A percentile compares a stretch with the other conserved stretches of the same genome.
Conservation (phyloP, 2,888 invertebrate genomes). For the Drosophila neotestacea region DNA sequence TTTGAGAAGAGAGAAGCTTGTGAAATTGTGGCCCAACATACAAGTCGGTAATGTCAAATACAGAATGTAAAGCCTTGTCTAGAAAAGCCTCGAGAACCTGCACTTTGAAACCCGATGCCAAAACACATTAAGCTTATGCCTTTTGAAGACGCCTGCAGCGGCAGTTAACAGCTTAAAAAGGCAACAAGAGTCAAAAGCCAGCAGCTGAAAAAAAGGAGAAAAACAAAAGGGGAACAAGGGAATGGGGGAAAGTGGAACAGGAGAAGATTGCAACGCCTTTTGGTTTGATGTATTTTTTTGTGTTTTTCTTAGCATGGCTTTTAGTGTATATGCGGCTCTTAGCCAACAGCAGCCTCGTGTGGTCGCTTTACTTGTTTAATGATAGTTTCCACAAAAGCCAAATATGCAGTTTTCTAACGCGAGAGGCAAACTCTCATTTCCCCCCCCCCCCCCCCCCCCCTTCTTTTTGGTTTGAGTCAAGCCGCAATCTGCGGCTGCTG, state of each 20-base stretch:
- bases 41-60: constrained; percentile 58
- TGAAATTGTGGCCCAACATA: constrained; percentile 40
- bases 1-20: constrained; percentile 7
- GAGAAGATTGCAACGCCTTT: constrained; percentile 19
- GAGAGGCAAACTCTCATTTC: not conserved
- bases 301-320: constrained; percentile 38
- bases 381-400: constrained; percentile 74
- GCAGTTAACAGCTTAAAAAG: constrained; percentile 67
- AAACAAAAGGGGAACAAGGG: not conserved
- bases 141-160: constrained; percentile 59
- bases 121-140: constrained; percentile 68
- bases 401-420: constrained; percentile 61
- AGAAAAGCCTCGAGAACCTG: constrained; percentile 18
- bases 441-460: not conserved
- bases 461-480: constrained; percentile 26
- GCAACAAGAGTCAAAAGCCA: constrained; percentile 64
- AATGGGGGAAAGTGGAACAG: not conserved
- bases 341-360: constrained; percentile 42
- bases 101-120: constrained; percentile 60
- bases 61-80: constrained; percentile 31
- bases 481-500: constrained; percentile 50
- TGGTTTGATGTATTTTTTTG: constrained; percentile 46
- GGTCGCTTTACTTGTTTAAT: constrained; percentile 71
- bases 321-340: constrained; percentile 33
- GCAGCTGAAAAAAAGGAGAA: constrained; percentile 14